Evolutionary conservation across 2,113 vertebrate species (phyloP).

Genomic region (Serinus canaria): DNA sequence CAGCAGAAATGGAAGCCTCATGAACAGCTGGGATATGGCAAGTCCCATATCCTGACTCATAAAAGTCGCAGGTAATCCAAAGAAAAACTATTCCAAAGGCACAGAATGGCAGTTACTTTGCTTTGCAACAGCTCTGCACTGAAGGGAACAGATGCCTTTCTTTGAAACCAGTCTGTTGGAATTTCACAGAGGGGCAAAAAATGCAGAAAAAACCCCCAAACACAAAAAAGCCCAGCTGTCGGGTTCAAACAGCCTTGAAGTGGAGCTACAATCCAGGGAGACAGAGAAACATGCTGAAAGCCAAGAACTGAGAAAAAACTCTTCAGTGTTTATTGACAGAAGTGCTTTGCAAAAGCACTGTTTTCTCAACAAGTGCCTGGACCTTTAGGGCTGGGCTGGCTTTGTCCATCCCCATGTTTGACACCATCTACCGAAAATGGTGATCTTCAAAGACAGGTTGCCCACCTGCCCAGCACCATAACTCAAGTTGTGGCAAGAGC

Average conservation of each 20-base stretch:
- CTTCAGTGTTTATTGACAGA: background rate
- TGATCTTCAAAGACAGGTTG: background rate
- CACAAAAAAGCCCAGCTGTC: background rate
- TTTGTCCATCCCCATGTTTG: background rate
- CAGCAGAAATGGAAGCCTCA: background rate
- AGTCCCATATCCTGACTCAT: background rate
- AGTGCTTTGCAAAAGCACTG: background rate
- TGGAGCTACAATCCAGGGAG: background rate
- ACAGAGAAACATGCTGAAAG: background rate
- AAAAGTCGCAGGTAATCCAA: background rate
- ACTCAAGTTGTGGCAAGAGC: background rate
- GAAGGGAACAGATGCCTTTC: background rate
- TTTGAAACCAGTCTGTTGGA: background rate
- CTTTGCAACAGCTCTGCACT: background rate
- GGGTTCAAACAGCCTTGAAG: background rate
- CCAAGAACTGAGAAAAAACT: background rate
- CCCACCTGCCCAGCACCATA: background rate
- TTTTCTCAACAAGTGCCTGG: background rate
- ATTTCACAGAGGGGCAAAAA: background rate
- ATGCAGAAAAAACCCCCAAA: background rate
- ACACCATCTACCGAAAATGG: background rate
- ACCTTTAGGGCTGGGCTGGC: background rate
- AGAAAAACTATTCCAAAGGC: background rate
- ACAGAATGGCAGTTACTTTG: background rate
- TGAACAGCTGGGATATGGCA: background rate